A percentile compares a stretch with the other conserved stretches of the same genome.
phyloP scores from a whole-genome alignment of 2,888 invertebrate genomes.

The Apodemia zela region DNA sequence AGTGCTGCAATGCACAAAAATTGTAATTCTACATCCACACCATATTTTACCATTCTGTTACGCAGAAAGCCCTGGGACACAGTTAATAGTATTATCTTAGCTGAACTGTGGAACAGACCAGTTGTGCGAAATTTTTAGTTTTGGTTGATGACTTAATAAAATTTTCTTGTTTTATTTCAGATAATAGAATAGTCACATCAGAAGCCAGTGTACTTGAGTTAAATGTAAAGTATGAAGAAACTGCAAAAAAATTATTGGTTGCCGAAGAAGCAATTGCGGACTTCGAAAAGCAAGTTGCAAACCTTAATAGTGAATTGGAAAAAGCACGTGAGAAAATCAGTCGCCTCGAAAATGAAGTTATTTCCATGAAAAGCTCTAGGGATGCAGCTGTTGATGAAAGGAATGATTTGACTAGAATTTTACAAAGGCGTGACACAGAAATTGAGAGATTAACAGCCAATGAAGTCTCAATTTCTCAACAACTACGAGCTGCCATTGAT shows the following conservation, averaged over 20 bases:
- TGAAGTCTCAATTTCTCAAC: constrained; percentile 84
- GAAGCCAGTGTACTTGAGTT: constrained; percentile 79
- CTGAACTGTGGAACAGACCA: too few relatives aligned
- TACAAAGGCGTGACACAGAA: constrained; percentile 87
- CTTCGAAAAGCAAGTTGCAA: constrained; percentile 83
- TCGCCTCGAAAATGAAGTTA: constrained; percentile 83
- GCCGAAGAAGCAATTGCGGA: constrained; percentile 83
- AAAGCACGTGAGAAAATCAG: constrained; percentile 83
- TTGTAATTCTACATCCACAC: too few relatives aligned
- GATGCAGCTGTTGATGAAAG: constrained; percentile 87
- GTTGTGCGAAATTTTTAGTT: too few relatives aligned
- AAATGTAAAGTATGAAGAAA: constrained; percentile 82
- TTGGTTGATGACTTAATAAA: too few relatives aligned
- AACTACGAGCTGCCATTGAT: constrained; percentile 86
- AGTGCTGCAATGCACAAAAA: too few relatives aligned
- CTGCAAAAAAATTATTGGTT: constrained; percentile 81
- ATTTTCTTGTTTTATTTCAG: constrained; percentile 53
- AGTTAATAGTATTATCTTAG: too few relatives aligned
- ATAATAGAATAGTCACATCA: constrained; percentile 76
- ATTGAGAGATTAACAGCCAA: constrained; percentile 86
- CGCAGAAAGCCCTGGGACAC: too few relatives aligned
- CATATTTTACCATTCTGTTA: too few relatives aligned
- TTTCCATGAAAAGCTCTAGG: constrained; percentile 84
- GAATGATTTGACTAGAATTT: constrained; percentile 85
- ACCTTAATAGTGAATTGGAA: constrained; percentile 81